phyloP scores from a whole-genome alignment of 1,140 invertebrate genomes.

The Drosophila nasuta region DNA sequence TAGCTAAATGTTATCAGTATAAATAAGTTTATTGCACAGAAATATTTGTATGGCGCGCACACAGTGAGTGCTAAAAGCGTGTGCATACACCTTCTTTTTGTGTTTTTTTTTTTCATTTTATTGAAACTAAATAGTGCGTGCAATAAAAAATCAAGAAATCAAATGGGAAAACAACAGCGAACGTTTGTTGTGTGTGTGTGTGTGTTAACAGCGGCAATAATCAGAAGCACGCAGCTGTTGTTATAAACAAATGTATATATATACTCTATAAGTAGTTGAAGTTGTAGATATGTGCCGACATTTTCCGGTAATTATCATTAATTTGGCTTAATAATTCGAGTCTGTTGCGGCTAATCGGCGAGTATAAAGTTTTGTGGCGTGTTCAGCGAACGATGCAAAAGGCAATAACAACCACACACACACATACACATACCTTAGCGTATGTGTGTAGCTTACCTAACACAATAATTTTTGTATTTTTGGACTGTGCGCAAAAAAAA shows the following conservation, averaged over 20 bases:
- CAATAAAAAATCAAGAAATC: slow-evolving; percentile 42
- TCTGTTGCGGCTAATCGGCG: slow-evolving; percentile 33
- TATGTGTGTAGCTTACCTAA: slow-evolving; percentile 60
- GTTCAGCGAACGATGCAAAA: slow-evolving; percentile 69
- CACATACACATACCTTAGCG: slow-evolving; percentile 15
- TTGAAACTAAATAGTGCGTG: slow-evolving; percentile 68
- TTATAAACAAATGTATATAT: slow-evolving; percentile 16
- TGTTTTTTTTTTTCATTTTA: not conserved
- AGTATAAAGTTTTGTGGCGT: slow-evolving; percentile 49
- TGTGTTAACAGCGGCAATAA: slow-evolving; percentile 19
- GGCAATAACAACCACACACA: slow-evolving; percentile 35
- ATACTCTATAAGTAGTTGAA: not conserved
- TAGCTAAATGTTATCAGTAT: slow-evolving; percentile 6
- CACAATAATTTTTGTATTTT: slow-evolving; percentile 45
- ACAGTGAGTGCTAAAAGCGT: slow-evolving; percentile 22
- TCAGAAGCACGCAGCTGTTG: slow-evolving; percentile 35
- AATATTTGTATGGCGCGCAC: not conserved
- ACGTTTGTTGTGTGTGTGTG: not conserved
- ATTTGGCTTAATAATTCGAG: slow-evolving; percentile 73
- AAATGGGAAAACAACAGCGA: slow-evolving; percentile 35
- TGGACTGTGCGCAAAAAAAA: not conserved
- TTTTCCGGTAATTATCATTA: slow-evolving; percentile 83
- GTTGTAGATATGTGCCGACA: slow-evolving; percentile 48
- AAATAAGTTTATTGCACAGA: slow-evolving; percentile 1
- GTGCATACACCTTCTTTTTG: not conserved